These are phyloP conservation scores for Drosophila repletoides DNA, from an alignment of 1,140 invertebrate genomes.

Conservation along the genomic window DNA sequence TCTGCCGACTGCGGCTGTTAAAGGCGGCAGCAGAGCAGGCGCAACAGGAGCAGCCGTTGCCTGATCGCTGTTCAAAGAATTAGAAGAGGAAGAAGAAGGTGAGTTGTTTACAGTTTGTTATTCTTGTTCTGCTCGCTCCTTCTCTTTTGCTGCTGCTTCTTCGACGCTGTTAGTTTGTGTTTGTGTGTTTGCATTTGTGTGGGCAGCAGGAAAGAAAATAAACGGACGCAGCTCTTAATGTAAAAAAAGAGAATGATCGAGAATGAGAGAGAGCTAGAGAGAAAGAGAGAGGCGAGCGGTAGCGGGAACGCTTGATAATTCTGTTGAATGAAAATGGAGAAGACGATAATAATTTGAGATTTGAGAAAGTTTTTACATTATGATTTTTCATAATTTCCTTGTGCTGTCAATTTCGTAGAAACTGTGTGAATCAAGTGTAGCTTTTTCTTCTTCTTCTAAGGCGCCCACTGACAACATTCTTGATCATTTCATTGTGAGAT, in stretches of 20 bases:
- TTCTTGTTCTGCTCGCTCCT: neutral
- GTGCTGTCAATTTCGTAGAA: neutral
- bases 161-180: neutral
- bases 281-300: neutral
- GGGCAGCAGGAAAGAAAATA: constrained; percentile 27
- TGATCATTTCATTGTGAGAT: no score
- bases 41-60: constrained; percentile 40
- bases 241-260: neutral
- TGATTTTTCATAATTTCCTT: neutral
- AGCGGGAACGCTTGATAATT: neutral
- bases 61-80: constrained; percentile 20
- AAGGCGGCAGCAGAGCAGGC: constrained; percentile 24
- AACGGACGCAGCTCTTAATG: neutral
- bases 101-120: constrained; percentile 12
- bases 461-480: no score
- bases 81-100: constrained; percentile 11
- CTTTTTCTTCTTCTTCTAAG: no score
- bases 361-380: constrained; percentile 2
- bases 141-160: neutral
- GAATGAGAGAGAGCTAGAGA: neutral
- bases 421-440: neutral
- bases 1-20: constrained; percentile 8
- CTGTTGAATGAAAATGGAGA: constrained; percentile 10
- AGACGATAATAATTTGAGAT: neutral
- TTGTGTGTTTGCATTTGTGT: constrained; percentile 29